phyloP scores from a whole-genome alignment of 2,797 vertebrate genomes.

The Spea hammondii region DNA sequence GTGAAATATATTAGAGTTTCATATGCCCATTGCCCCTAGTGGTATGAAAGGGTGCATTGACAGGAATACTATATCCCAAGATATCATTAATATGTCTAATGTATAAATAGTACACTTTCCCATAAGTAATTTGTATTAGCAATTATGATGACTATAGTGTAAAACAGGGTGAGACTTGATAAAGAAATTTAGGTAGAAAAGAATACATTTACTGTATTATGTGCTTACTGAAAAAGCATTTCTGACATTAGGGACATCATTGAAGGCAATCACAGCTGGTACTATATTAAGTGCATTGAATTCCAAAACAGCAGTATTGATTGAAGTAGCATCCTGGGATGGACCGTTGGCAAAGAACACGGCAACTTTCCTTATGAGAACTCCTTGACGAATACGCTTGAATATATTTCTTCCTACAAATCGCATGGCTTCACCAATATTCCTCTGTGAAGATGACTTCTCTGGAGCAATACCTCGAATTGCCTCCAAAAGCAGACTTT shows the following conservation, averaged over 20 bases:
- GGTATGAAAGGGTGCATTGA: too few relatives aligned
- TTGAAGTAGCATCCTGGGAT: constrained; percentile 54
- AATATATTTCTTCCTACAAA: constrained; percentile 81
- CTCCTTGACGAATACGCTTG: constrained; percentile 74
- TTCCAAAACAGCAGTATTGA: constrained; percentile 76
- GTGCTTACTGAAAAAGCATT: constrained; percentile 70
- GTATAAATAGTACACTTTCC: too few relatives aligned
- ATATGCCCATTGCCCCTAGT: too few relatives aligned
- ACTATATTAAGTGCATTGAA: constrained; percentile 71
- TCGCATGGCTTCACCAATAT: constrained; percentile 77
- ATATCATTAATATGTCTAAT: too few relatives aligned
- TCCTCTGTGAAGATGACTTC: constrained; percentile 64
- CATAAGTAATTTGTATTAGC: too few relatives aligned
- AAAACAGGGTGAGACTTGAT: too few relatives aligned
- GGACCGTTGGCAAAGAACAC: constrained; percentile 74
- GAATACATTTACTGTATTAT: neutral
- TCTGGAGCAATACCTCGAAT: constrained; percentile 70
- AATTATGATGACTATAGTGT: too few relatives aligned
- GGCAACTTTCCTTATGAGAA: constrained; percentile 77
- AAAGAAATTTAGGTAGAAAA: too few relatives aligned
- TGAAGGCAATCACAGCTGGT: constrained; percentile 73
- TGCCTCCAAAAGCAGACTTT: constrained; percentile 64
- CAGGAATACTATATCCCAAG: too few relatives aligned
- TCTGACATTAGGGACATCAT: constrained; percentile 59
- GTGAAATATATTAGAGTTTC: too few relatives aligned